Conservation (phyloP, 2,113 vertebrate species). For the Heterotis niloticus region DNA sequence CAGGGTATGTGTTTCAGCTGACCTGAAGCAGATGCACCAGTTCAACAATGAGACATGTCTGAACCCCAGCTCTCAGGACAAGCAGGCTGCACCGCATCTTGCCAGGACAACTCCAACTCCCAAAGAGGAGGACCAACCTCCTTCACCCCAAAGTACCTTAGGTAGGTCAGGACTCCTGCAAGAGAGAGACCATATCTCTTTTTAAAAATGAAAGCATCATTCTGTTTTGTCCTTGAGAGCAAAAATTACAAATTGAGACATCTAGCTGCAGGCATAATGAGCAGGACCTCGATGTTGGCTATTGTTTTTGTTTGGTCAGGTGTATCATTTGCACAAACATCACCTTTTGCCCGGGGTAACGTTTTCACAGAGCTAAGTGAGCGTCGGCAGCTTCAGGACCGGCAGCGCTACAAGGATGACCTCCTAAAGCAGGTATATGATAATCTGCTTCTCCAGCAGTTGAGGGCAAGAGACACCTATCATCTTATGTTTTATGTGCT, state of each 20-base stretch:
- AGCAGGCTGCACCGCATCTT: conserved; percentile 57
- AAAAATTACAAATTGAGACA: neutral
- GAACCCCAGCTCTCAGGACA: conserved; percentile 66
- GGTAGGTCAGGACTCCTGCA: conserved; percentile 55
- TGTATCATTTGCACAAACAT: conserved; percentile 56
- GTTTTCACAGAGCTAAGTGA: conserved; percentile 64
- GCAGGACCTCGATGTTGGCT: neutral
- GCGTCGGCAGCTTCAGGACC: conserved; percentile 65
- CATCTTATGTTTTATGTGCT: neutral
- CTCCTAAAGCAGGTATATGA: conserved; percentile 76
- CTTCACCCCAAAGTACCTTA: conserved; percentile 64
- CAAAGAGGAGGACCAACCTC: conserved; percentile 58
- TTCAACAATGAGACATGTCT: conserved; percentile 74
- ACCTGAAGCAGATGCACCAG: conserved; percentile 86
- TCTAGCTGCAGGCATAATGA: neutral
- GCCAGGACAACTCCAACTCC: conserved; percentile 57
- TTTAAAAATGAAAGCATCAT: neutral
- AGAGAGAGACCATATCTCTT: neutral
- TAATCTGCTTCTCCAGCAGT: neutral
- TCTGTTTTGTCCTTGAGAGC: neutral
- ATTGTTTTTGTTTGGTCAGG: conserved; percentile 49
- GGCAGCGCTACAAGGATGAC: conserved; percentile 78
- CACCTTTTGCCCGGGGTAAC: conserved; percentile 71
- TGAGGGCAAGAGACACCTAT: neutral
- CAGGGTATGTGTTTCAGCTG: conserved; percentile 58